phyloP scores from a whole-genome alignment of 2,888 invertebrate genomes.

The Plebejus melissa region DNA sequence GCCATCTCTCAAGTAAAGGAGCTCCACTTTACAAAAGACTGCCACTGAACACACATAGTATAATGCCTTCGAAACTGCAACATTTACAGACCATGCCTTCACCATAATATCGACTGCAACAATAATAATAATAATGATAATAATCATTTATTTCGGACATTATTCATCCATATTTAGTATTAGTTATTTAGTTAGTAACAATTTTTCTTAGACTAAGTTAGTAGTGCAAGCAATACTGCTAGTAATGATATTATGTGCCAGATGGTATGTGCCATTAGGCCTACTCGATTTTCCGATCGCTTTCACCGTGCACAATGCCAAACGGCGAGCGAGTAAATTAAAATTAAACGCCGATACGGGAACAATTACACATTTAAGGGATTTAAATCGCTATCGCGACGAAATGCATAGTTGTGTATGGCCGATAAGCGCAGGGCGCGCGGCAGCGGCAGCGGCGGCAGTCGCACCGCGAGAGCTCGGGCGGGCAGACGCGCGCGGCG shows the following conservation, averaged over 20 bases:
- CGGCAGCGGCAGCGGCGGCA: constrained; percentile 60
- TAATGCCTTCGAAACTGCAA: not conserved
- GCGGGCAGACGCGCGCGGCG: constrained; percentile 72
- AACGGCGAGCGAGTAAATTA: not conserved
- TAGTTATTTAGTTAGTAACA: too few relatives aligned
- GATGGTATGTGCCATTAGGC: not conserved
- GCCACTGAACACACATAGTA: not conserved
- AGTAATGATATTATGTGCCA: not conserved
- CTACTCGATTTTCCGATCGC: not conserved
- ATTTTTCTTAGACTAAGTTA: too few relatives aligned
- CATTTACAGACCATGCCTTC: too few relatives aligned
- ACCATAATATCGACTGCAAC: not conserved
- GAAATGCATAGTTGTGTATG: constrained; percentile 59
- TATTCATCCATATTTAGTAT: too few relatives aligned
- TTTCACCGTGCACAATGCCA: not conserved
- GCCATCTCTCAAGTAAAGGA: not conserved
- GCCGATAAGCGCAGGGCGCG: constrained; percentile 66
- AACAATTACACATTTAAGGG: constrained; percentile 36
- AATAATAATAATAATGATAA: not conserved
- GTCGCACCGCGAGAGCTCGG: constrained; percentile 67
- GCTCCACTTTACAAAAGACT: not conserved
- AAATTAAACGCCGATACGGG: constrained; percentile 13
- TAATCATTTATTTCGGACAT: too few relatives aligned
- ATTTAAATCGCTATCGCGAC: constrained; percentile 59
- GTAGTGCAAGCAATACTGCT: too few relatives aligned